Percentiles rank a stretch among this genome's conserved stretches.
phyloP scores from a whole-genome alignment of 2,888 invertebrate species.

The Augiades crinisus region DNA sequence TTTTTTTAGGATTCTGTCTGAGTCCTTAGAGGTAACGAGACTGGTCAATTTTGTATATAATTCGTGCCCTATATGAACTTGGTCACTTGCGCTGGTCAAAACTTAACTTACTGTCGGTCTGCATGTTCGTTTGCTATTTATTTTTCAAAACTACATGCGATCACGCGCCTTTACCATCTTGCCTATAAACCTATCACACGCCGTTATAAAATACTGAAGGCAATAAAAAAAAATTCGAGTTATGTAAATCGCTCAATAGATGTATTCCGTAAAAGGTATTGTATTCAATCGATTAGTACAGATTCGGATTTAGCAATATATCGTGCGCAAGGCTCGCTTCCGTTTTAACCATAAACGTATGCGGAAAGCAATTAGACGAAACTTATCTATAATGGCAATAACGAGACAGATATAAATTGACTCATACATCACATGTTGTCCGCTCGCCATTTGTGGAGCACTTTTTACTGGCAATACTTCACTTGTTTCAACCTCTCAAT shows the following conservation, averaged over 20 bases:
- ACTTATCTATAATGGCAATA: conserved; percentile 31
- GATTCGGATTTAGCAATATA: conserved; percentile 3
- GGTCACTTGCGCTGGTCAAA: too few species aligned
- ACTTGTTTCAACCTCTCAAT: background rate
- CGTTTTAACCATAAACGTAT: conserved; percentile 56
- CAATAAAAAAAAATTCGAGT: background rate
- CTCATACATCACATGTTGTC: conserved; percentile 9
- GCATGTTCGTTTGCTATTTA: too few species aligned
- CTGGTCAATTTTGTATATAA: too few species aligned
- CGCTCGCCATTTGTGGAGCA: background rate
- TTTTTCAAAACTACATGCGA: too few species aligned
- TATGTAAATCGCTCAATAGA: conserved; percentile 1
- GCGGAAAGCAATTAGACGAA: conserved; percentile 46
- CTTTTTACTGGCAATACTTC: conserved; percentile 8
- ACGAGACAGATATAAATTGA: background rate
- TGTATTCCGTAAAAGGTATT: conserved; percentile 2
- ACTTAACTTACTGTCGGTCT: too few species aligned
- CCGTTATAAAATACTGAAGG: background rate
- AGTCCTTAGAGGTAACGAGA: too few species aligned
- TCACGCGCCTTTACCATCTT: background rate
- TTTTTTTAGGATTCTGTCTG: too few species aligned
- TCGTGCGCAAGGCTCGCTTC: conserved; percentile 41
- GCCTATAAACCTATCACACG: too few species aligned
- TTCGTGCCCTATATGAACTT: too few species aligned
- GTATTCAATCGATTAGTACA: background rate